These are phyloP conservation scores for Drosophila parvula DNA, from an alignment of 1,140 invertebrate species.

Conservation along the genomic window DNA sequence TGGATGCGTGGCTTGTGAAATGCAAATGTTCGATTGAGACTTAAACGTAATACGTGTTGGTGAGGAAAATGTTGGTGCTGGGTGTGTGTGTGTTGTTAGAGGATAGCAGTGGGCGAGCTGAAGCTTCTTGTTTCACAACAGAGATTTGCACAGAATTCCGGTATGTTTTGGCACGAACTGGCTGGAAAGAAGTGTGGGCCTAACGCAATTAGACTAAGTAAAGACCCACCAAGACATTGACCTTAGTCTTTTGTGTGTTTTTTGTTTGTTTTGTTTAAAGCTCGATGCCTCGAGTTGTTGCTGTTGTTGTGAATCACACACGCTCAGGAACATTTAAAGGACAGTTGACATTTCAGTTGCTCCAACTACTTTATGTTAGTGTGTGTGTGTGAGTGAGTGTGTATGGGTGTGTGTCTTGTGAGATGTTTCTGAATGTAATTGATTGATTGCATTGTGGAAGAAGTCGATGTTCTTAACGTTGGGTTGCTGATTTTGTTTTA, in stretches of 20 bases:
- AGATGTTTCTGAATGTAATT: conserved; percentile 54
- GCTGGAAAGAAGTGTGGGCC: conserved; percentile 55
- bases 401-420: conserved; percentile 26
- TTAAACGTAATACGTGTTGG: conserved; percentile 65
- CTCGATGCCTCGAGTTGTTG: conserved; percentile 23
- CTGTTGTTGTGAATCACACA: conserved; percentile 18
- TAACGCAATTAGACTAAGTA: conserved; percentile 58
- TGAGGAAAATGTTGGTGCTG: not conserved
- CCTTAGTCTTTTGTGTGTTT: conserved; percentile 4
- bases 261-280: conserved; percentile 6
- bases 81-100: not conserved
- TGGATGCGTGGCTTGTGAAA: conserved; percentile 44
- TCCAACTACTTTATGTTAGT: conserved; percentile 34
- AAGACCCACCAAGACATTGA: conserved; percentile 26
- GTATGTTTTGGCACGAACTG: conserved; percentile 76
- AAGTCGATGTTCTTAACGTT: conserved; percentile 76
- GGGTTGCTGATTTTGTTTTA: conserved; percentile 55
- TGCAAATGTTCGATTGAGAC: conserved; percentile 58
- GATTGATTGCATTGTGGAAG: conserved; percentile 77
- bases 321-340: conserved; percentile 34
- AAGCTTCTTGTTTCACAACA: conserved; percentile 61
- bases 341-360: conserved; percentile 25
- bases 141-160: conserved; percentile 73
- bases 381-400: not conserved
- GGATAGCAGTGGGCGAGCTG: conserved; percentile 46